These are phyloP conservation scores for Herminia tarsipennalis DNA, from an alignment of 2,888 invertebrate species.

Conservation along the genomic window DNA sequence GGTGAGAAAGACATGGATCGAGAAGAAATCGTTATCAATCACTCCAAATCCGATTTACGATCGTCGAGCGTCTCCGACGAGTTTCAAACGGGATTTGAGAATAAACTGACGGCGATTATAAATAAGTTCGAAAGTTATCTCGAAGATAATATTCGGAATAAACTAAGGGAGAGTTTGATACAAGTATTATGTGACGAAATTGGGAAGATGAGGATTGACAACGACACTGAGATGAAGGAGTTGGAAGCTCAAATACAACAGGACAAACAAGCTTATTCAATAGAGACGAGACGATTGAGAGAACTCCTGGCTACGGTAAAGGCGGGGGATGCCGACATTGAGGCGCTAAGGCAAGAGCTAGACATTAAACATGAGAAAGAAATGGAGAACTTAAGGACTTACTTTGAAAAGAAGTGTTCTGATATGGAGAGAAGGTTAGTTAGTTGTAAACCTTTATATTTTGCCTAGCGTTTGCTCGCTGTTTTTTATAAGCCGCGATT, in stretches of 20 bases:
- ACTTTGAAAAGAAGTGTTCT: constrained; percentile 92
- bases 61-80: constrained; percentile 70
- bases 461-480: neutral
- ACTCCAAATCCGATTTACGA: constrained; percentile 73
- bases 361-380: constrained; percentile 89
- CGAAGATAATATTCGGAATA: constrained; percentile 74
- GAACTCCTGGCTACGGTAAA: constrained; percentile 85
- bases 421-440: constrained; percentile 92
- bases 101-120: constrained; percentile 62
- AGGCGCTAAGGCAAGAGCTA: constrained; percentile 85
- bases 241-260: constrained; percentile 78
- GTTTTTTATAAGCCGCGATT: constrained; percentile 15
- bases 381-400: constrained; percentile 91
- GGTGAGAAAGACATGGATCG: constrained; percentile 82
- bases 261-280: constrained; percentile 84
- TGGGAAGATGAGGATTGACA: constrained; percentile 74
- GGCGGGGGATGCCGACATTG: constrained; percentile 84
- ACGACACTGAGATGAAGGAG: constrained; percentile 71
- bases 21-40: constrained; percentile 75
- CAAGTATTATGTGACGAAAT: constrained; percentile 84
- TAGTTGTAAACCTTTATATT: too few species aligned
- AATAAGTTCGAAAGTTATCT: constrained; percentile 69
- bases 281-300: constrained; percentile 82
- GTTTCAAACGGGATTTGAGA: constrained; percentile 71
- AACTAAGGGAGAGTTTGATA: constrained; percentile 83